Conservation (phyloP, 2,888 invertebrate genomes). For the Pollenia labialis region DNA sequence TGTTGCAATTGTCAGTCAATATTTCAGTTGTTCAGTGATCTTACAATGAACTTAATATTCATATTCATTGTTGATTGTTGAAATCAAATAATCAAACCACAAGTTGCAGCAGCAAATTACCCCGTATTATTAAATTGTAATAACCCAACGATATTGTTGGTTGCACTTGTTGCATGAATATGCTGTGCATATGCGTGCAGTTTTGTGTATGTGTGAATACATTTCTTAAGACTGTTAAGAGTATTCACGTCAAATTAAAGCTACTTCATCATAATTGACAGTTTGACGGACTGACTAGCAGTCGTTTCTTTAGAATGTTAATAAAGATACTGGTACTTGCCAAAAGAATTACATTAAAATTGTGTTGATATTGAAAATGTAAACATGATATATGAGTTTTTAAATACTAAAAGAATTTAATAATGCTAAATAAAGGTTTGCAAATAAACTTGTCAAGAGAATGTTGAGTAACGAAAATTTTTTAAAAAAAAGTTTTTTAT, state of each 20-base stretch:
- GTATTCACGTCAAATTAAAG: constrained; percentile 54
- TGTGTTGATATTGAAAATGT: constrained; percentile 52
- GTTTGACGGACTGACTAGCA: constrained; percentile 8
- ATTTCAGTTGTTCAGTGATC: constrained; percentile 61
- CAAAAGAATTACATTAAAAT: constrained; percentile 15
- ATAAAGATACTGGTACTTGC: constrained; percentile 13
- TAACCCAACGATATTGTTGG: constrained; percentile 41
- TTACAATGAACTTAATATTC: constrained; percentile 73
- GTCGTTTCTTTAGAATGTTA: constrained; percentile 14
- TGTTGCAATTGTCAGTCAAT: constrained; percentile 41
- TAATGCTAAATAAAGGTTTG: background rate
- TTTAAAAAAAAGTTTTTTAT: no score
- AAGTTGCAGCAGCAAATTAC: constrained; percentile 36
- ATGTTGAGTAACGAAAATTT: no score
- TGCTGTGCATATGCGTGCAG: constrained; percentile 31
- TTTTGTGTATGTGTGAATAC: background rate
- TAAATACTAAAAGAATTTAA: background rate
- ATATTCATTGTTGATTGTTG: constrained; percentile 71
- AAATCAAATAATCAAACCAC: constrained; percentile 40
- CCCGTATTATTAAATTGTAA: constrained; percentile 57
- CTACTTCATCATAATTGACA: constrained; percentile 32
- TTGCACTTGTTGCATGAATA: constrained; percentile 24
- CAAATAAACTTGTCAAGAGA: no score
- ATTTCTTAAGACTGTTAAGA: constrained; percentile 5
- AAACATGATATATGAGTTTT: background rate